A percentile compares a stretch with the other conserved stretches of the same genome.
phyloP scores from a whole-genome alignment of 2,797 vertebrate genomes.

The Philypnodon macrostomus region DNA sequence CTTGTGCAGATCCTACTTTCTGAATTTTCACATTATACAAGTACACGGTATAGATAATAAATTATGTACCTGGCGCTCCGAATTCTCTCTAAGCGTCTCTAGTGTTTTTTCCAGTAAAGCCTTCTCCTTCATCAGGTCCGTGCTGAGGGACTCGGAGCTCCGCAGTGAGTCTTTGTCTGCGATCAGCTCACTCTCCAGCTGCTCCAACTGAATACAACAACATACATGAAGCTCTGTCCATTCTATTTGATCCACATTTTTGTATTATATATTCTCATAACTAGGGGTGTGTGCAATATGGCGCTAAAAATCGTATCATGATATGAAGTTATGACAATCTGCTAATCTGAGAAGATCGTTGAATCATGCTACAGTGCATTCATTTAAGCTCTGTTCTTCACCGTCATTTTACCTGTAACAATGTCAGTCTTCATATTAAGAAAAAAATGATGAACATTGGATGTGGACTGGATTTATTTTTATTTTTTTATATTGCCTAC shows the following conservation, averaged over 20 bases:
- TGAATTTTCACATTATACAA: too few species aligned
- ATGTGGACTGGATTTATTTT: too few species aligned
- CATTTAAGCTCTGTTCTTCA: too few species aligned
- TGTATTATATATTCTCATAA: background rate
- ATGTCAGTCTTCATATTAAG: too few species aligned
- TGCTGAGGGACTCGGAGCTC: conserved; percentile 86
- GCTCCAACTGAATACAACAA: conserved; percentile 80
- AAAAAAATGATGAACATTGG: too few species aligned
- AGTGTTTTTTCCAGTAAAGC: conserved; percentile 92
- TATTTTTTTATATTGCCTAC: background rate
- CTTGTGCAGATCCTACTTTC: too few species aligned
- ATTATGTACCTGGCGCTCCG: conserved; percentile 88
- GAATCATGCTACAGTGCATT: too few species aligned
- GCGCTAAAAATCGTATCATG: too few species aligned
- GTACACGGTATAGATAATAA: background rate
- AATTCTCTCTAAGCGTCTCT: conserved; percentile 90
- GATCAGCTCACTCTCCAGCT: conserved; percentile 82
- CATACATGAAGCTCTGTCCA: background rate
- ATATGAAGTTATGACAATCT: too few species aligned
- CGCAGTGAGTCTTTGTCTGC: conserved; percentile 86
- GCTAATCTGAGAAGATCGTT: too few species aligned
- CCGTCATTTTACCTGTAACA: too few species aligned
- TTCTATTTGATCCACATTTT: background rate
- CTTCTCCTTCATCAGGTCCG: conserved; percentile 96
- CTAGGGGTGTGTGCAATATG: too few species aligned